Conservation (phyloP, 2,113 vertebrate species). For the Gorilla gorilla region DNA sequence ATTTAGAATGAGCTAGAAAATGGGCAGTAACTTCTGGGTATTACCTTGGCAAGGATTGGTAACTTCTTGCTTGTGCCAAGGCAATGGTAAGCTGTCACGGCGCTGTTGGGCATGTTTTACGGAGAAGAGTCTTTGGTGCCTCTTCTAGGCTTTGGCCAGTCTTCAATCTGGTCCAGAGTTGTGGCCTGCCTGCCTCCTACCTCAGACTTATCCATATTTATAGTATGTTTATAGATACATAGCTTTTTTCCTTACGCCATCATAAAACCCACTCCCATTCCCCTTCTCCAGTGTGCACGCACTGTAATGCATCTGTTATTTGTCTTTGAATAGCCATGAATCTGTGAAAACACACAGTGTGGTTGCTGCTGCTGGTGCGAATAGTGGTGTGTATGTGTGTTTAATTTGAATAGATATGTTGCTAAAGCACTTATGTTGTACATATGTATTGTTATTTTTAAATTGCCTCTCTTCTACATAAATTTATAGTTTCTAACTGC, state of each 20-base stretch:
- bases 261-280: background rate
- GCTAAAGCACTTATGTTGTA: background rate
- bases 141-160: no score
- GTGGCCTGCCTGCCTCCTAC: no score
- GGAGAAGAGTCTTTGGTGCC: no score
- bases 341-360: background rate
- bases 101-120: no score
- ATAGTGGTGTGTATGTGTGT: background rate
- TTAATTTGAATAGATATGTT: background rate
- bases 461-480: background rate
- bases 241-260: background rate
- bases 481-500: background rate
- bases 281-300: background rate
- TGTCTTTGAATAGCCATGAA: background rate
- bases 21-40: no score
- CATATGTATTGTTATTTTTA: background rate
- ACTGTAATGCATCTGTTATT: background rate
- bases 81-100: no score
- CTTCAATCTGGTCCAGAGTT: no score
- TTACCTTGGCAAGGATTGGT: no score
- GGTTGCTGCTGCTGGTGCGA: background rate
- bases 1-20: no score
- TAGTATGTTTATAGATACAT: background rate
- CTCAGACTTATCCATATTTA: background rate
- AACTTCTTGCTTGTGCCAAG: no score